These are phyloP conservation scores for Potamarius usumacintae DNA, from an alignment of 2,113 vertebrate species.

Conservation along the genomic window DNA sequence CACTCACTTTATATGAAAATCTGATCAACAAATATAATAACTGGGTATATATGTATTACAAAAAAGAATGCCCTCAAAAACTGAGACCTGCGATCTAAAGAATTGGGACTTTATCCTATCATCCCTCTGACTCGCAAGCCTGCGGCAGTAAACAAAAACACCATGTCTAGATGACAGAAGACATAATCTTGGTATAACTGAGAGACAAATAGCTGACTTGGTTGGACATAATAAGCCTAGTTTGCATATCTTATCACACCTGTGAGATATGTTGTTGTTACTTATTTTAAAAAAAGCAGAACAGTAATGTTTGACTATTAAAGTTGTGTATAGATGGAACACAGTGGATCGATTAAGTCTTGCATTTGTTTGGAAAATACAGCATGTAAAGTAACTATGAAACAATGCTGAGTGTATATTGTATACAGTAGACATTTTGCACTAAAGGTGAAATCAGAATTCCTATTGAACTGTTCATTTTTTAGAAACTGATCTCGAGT, in stretches of 20 bases:
- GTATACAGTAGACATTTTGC: not conserved
- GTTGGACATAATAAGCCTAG: not conserved
- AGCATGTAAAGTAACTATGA: constrained; percentile 42
- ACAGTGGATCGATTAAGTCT: constrained; percentile 22
- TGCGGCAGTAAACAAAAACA: not conserved
- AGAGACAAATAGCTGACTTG: constrained; percentile 7
- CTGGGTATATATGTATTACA: not conserved
- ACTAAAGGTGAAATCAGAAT: not conserved
- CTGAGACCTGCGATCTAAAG: not conserved
- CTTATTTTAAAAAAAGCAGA: constrained; percentile 32
- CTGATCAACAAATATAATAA: not conserved
- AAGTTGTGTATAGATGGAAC: constrained; percentile 23
- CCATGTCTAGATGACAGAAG: not conserved
- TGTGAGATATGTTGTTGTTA: constrained; percentile 22
- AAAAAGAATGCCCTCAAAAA: not conserved
- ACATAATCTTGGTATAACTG: constrained; percentile 1
- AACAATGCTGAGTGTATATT: not conserved
- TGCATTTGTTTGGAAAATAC: constrained; percentile 34
- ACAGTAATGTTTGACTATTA: constrained; percentile 31
- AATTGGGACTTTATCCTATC: not conserved
- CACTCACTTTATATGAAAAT: not conserved
- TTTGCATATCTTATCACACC: constrained; percentile 50
- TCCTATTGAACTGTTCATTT: not conserved
- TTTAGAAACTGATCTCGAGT: not conserved
- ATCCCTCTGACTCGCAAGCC: not conserved